Conservation (phyloP, 2,797 vertebrate genomes). For the Molossus molossus region DNA sequence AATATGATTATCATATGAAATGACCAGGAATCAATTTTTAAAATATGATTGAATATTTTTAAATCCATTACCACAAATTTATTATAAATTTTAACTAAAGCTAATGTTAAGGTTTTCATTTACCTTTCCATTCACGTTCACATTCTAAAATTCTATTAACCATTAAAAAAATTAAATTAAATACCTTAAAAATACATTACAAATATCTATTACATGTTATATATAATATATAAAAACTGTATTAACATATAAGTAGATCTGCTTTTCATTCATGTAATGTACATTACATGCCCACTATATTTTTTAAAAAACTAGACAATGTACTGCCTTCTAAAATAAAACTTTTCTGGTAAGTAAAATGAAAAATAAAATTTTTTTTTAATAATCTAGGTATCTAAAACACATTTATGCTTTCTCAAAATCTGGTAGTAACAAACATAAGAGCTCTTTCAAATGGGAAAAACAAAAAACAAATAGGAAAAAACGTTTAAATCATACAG, state of each 20-base stretch:
- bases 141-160: slow-evolving; percentile 46
- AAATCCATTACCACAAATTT: slow-evolving; percentile 61
- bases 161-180: neutral
- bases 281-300: neutral
- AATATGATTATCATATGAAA: neutral
- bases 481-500: slow-evolving; percentile 45
- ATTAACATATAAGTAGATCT: slow-evolving; percentile 44
- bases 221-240: neutral
- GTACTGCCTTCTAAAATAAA: slow-evolving; percentile 5
- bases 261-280: slow-evolving; percentile 44
- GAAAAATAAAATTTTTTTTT: neutral
- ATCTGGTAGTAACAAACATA: slow-evolving; percentile 47
- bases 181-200: neutral
- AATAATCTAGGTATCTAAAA: slow-evolving; percentile 53
- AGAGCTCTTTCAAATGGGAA: slow-evolving; percentile 48
- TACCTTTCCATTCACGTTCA: neutral
- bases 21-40: neutral
- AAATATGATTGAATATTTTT: slow-evolving; percentile 33
- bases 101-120: slow-evolving; percentile 57
- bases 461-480: neutral
- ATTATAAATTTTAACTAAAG: neutral
- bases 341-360: slow-evolving; percentile 13
- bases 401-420: slow-evolving; percentile 15
- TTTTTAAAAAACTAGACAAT: neutral
- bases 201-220: neutral